Evolutionary conservation across 2,797 vertebrate genomes (phyloP), one percentile per base, ranked within the genome.

Genomic region (Pyrocephalus nanus): DNA sequence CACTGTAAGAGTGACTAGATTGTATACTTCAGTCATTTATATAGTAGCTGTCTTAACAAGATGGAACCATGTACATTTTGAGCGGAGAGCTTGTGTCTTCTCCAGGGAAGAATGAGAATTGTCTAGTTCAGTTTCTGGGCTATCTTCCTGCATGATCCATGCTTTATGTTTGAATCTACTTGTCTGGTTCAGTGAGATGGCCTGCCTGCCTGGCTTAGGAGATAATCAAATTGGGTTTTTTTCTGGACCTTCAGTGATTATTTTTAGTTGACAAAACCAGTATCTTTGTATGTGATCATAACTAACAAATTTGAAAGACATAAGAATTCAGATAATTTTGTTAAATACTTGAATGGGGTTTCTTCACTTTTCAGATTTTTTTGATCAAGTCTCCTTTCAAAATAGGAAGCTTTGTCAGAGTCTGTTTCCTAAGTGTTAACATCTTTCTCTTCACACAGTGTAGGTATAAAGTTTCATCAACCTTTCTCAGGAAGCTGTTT

Each of bases 211-310:
- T 53, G 12, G 12, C 10, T 77, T 65, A 25, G 40, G n/a, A 36
- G 34, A 42, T 48, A 60, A 79, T 69, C 16, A 17, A 10, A 25
- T 65, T 55, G 15, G 27, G 65, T 61, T 80, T 80, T 47, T 48
- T 55, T 12, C 20, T 11, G 9, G 6, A 42, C 38, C 11, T 65
- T 62, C 26, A 38, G 26, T 3, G 1, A 47, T 80, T 77, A 30
- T 85, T 91, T 88, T 84, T 77, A 8, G n/a, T 72, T 0, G 0
- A 4, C 84, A 89, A 93, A 93, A 73, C 16, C 38, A n/a, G 0
- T 64, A 32, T 27, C 11, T 3, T 66, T 16, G 36, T 87, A 45
- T 1, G 1, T 48, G 40, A 22, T 60, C 0, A 0, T 67, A 85
- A 54, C 9, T 23, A 78, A 40, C 6, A 69, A 40, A 4, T 47